A percentile compares a stretch with the other conserved stretches of the same genome.
Evolutionary conservation across 92 coral and sea anemone genomes (phyloP).

Genomic region (Hydrozoanthus gracilis): DNA sequence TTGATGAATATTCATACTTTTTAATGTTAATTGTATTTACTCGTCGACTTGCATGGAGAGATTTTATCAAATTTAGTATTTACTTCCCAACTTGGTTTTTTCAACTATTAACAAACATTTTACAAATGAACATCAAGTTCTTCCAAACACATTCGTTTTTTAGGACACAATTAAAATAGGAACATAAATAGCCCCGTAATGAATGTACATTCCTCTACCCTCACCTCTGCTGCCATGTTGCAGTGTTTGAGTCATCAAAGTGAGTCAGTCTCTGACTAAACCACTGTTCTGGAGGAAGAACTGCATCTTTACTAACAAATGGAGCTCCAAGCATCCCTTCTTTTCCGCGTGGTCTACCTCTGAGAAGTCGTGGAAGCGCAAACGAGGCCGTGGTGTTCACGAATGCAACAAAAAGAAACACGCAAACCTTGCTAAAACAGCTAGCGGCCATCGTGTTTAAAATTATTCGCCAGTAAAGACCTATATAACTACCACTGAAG

Average conservation of each 20-base stretch:
- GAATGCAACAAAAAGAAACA: slow-evolving; percentile 18
- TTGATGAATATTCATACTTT: too few species aligned
- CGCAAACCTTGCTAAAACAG: background rate
- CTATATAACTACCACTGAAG: background rate
- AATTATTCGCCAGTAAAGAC: background rate
- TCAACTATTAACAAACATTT: too few species aligned
- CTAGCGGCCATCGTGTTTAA: background rate
- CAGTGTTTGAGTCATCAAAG: slow-evolving; percentile 88
- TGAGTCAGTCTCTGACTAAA: slow-evolving; percentile 91
- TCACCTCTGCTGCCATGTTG: slow-evolving; percentile 89
- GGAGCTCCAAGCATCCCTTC: slow-evolving; percentile 86
- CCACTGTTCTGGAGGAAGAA: slow-evolving; percentile 86
- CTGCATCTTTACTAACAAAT: slow-evolving; percentile 48
- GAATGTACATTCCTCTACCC: background rate
- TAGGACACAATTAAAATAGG: too few species aligned
- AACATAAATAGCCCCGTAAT: too few species aligned
- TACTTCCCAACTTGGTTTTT: too few species aligned
- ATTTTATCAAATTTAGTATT: too few species aligned
- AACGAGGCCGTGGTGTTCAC: slow-evolving; percentile 21
- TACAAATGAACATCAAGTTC: background rate
- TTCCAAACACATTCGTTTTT: too few species aligned
- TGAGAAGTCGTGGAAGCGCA: slow-evolving; percentile 70
- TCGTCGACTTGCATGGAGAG: too few species aligned
- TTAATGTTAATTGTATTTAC: too few species aligned
- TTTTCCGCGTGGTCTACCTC: slow-evolving; percentile 88